Evolutionary conservation across 2,113 vertebrate species (phyloP).

Genomic region (Deroptyus accipitrinus): DNA sequence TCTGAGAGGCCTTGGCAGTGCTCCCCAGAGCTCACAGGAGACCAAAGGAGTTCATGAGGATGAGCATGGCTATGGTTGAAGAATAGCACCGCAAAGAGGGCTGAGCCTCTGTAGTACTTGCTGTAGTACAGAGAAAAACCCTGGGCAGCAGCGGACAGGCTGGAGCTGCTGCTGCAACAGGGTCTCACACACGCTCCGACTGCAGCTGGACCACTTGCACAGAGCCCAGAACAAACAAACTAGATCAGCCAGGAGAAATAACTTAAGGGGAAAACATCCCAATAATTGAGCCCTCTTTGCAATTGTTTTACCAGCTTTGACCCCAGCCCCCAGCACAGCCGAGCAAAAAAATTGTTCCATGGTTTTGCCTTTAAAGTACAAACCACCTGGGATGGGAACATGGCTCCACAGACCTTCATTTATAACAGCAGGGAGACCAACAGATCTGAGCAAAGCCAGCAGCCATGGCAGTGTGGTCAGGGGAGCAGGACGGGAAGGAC

Average conservation of each 20-base stretch:
- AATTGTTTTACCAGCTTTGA: not conserved
- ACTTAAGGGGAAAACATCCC: not conserved
- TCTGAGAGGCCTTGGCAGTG: not conserved
- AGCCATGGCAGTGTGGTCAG: rapidly evolving
- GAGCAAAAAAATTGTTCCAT: not conserved
- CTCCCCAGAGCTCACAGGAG: not conserved
- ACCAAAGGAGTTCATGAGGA: not conserved
- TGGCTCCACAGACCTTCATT: not conserved
- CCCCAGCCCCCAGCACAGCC: not conserved
- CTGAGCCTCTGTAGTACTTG: not conserved
- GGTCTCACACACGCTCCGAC: not conserved
- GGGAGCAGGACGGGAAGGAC: not conserved
- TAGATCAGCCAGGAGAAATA: not conserved
- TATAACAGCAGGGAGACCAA: not conserved
- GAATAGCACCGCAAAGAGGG: not conserved
- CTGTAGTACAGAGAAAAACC: not conserved
- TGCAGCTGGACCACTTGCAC: not conserved
- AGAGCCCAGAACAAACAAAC: not conserved
- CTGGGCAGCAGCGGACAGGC: not conserved
- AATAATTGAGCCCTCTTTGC: not conserved
- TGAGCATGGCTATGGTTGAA: not conserved
- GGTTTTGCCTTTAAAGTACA: not conserved
- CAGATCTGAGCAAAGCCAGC: not conserved
- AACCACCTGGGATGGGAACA: not conserved
- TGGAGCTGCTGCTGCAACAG: not conserved